A percentile compares a stretch with the other conserved stretches of the same genome.
These are phyloP conservation scores for Lutjanus erythropterus DNA, from an alignment of 2,113 vertebrate species.

Conservation along the genomic window DNA sequence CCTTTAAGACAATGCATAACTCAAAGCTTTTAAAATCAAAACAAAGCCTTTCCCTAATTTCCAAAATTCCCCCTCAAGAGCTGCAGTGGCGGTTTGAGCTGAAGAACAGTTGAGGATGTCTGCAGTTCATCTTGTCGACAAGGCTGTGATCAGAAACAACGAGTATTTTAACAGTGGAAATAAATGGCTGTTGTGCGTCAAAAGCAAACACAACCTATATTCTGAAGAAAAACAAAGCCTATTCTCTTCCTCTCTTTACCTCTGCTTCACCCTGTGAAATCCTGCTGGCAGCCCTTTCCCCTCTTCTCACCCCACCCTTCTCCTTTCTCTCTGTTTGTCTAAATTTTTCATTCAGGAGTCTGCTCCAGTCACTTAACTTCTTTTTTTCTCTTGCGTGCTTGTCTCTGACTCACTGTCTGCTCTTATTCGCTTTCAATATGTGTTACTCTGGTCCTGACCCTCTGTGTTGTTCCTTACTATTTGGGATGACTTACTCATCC, in stretches of 20 bases:
- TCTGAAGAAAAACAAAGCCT: slow-evolving; percentile 32
- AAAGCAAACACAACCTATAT: slow-evolving; percentile 11
- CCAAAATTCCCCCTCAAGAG: neutral
- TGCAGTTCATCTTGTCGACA: neutral
- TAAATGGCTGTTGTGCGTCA: neutral
- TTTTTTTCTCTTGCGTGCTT: slow-evolving; percentile 16
- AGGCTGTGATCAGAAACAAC: neutral
- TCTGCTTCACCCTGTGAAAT: slow-evolving; percentile 38
- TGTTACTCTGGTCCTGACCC: slow-evolving; percentile 2
- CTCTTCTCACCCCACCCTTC: neutral
- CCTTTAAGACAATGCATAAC: neutral
- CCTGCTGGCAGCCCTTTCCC: slow-evolving; percentile 10
- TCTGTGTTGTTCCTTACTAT: neutral
- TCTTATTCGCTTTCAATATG: neutral
- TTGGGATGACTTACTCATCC: neutral
- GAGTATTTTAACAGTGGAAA: neutral
- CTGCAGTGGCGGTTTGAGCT: neutral
- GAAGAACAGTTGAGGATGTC: neutral
- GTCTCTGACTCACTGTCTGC: slow-evolving; percentile 36
- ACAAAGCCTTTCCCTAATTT: neutral
- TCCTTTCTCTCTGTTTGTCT: slow-evolving; percentile 31
- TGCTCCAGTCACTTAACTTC: slow-evolving; percentile 18
- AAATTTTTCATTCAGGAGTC: slow-evolving; percentile 54
- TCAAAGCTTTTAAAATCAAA: neutral
- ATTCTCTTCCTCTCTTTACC: slow-evolving; percentile 17